phyloP scores from a whole-genome alignment of 2,797 vertebrate genomes.

The Delichon dasypus region DNA sequence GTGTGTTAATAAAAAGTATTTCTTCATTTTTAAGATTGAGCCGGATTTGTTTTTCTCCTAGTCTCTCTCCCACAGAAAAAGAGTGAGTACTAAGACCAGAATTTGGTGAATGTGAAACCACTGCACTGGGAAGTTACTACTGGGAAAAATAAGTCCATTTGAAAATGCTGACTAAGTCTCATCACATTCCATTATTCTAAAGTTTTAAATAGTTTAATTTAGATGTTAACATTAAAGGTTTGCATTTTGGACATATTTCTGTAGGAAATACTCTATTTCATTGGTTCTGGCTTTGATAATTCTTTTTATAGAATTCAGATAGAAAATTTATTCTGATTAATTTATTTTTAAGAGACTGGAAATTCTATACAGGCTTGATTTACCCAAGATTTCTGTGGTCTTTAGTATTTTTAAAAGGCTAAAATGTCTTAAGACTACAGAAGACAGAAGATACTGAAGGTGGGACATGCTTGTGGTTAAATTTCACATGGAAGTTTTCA shows the following conservation, averaged over 20 bases:
- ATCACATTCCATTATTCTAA: neutral
- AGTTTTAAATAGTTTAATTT: neutral
- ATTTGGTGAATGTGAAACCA: too few relatives aligned
- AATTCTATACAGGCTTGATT: neutral
- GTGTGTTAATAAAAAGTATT: too few relatives aligned
- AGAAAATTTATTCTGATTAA: neutral
- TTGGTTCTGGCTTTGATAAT: neutral
- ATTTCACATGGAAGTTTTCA: neutral
- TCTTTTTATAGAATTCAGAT: neutral
- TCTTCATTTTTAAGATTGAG: too few relatives aligned
- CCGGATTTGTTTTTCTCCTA: too few relatives aligned
- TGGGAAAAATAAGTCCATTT: constrained; percentile 8
- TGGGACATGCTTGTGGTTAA: neutral
- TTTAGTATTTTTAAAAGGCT: neutral
- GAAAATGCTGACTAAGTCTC: neutral
- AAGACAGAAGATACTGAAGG: neutral
- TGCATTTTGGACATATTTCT: neutral
- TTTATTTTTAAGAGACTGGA: neutral
- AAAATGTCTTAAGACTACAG: neutral
- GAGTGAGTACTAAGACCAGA: too few relatives aligned
- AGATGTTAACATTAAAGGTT: neutral
- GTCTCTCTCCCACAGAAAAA: too few relatives aligned
- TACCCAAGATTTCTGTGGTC: neutral
- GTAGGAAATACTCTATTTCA: neutral
- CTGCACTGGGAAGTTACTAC: neutral